Evolutionary conservation across 2,113 vertebrate species (phyloP), one percentile per base, ranked within the genome.

Genomic region (Leptosomus discolor): DNA sequence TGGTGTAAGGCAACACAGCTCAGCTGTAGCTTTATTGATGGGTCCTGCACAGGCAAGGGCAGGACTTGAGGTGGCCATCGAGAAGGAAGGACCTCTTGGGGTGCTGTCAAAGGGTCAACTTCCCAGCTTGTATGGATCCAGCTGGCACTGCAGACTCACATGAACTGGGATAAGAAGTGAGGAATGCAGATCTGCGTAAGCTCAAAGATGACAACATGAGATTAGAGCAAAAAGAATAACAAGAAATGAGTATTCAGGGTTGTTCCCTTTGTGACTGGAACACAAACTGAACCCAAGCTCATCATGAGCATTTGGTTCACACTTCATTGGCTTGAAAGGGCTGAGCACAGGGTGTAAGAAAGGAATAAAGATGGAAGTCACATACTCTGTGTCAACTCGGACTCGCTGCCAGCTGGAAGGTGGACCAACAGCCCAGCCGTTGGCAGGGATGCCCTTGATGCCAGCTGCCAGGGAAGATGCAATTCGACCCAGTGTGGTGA

Each of bases 241-340:
- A 58, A 37, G 51, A 90, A 96, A 88, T 80, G 53, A 37, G 26
- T 81, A 37, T 85, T 88, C 23, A 24, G n/a, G n/a, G n/a, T n/a
- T n/a, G n/a, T n/a, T n/a, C n/a, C n/a, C n/a, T 64, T 50, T 74
- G 45, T 48, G 30, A 43, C 48, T 78, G 50, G n/a, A 69, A 81
- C 17, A 39, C 6, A 9, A 90, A 60, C 36, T 69, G 64, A 90
- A 56, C 36, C 26, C 23, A 82, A 13, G 8, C 30, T 85, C 10
- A 39, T 82, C 30, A 15, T 10, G 36, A 81, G 34, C 41, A 4
- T 37, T 45, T 41, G 36, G 14, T 57, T 71, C 32, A 32, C 0
- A 1, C 23, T 85, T 56, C 34, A 30, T 53, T 56, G 36, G 36
- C 41, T 88, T 70, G 45, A 51, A 75, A 75, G 46, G 70, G 6